Evolutionary conservation across 2,113 vertebrate genomes (phyloP).

Genomic region (Pygathrix nemaeus): DNA sequence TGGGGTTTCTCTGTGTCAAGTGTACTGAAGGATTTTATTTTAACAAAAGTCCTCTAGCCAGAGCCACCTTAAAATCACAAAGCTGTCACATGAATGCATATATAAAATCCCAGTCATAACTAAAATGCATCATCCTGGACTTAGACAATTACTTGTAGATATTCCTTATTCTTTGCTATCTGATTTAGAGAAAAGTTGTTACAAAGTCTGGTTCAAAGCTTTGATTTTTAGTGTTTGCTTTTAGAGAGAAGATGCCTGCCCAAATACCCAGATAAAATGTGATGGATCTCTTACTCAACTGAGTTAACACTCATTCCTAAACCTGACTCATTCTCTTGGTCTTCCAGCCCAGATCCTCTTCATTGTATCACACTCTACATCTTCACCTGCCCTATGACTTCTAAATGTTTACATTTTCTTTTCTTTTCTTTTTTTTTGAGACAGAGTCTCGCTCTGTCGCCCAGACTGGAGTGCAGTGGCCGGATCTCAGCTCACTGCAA

Average conservation of each 20-base stretch:
- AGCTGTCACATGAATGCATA: rapidly evolving
- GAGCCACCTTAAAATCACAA: background rate
- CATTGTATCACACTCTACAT: too few relatives aligned
- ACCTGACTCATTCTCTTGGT: background rate
- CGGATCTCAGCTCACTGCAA: too few relatives aligned
- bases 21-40: background rate
- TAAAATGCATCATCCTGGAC: background rate
- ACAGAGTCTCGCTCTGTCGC: too few relatives aligned
- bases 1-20: background rate
- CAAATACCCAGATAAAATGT: background rate
- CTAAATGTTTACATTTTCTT: background rate
- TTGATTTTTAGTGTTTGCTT: background rate
- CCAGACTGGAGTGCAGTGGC: too few relatives aligned
- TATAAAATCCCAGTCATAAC: background rate
- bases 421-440: too few relatives aligned
- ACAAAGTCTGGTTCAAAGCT: background rate
- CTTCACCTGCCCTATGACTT: background rate
- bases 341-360: background rate
- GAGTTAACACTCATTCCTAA: background rate
- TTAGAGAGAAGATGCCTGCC: background rate
- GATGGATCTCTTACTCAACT: background rate
- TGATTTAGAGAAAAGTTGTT: background rate
- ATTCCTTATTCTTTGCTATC: background rate
- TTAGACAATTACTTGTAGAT: background rate
- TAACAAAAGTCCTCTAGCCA: background rate